phyloP scores from a whole-genome alignment of 2,113 vertebrate genomes.

The Epinephelus moara region DNA sequence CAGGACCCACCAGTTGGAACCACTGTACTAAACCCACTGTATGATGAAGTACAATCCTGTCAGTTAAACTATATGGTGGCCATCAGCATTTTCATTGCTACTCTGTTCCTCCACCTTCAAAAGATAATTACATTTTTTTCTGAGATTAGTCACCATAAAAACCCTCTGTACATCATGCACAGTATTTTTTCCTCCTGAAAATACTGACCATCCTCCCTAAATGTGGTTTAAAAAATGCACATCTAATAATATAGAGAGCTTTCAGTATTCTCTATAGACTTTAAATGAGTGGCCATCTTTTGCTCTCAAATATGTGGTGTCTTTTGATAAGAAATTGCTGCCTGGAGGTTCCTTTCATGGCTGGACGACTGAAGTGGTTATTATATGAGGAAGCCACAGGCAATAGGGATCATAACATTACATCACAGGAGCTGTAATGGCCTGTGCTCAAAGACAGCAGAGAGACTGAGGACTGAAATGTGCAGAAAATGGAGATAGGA shows the following conservation, averaged over 20 bases:
- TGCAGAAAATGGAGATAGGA: background rate
- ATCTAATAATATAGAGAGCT: background rate
- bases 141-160: too few species aligned
- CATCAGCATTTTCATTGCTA: background rate
- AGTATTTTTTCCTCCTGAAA: background rate
- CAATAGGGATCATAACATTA: slow-evolving; percentile 3
- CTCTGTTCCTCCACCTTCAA: background rate
- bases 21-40: background rate
- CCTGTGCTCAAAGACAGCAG: background rate
- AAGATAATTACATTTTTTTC: background rate
- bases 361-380: background rate
- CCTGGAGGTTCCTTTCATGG: background rate
- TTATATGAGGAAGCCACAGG: background rate
- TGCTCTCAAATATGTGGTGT: background rate
- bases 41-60: background rate
- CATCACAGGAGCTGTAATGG: background rate
- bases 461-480: background rate
- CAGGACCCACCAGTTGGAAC: too few species aligned
- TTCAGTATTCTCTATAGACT: background rate
- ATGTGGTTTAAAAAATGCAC: background rate
- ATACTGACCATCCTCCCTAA: background rate
- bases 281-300: background rate
- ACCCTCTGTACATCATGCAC: too few species aligned
- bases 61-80: background rate
- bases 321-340: background rate